A percentile compares a stretch with the other conserved stretches of the same genome.
phyloP scores from a whole-genome alignment of 2,888 invertebrate species.

The Drymonia ruficornis region DNA sequence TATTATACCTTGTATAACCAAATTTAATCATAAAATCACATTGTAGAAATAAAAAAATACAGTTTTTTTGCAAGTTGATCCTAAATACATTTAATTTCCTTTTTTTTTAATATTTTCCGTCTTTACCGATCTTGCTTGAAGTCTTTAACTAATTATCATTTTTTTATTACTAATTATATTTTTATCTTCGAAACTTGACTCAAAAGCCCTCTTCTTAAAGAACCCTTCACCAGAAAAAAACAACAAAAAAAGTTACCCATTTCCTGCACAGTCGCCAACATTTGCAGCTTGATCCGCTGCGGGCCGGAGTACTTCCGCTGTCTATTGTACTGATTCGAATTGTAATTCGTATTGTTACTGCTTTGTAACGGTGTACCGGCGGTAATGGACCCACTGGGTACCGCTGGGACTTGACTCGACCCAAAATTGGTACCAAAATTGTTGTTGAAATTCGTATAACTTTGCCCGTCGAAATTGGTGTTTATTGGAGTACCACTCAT shows the following conservation, averaged over 20 bases:
- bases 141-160: no score
- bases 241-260: slow-evolving; percentile 85
- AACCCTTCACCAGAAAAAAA: slow-evolving; percentile 41
- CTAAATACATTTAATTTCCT: neutral
- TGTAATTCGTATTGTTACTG: slow-evolving; percentile 28
- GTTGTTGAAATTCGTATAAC: neutral
- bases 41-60: neutral
- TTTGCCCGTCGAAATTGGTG: neutral
- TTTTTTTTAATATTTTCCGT: slow-evolving; percentile 2
- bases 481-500: slow-evolving; percentile 19
- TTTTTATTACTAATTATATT: no score
- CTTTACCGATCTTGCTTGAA: no score
- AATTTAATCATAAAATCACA: no score
- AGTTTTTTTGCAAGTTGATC: neutral
- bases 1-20: no score
- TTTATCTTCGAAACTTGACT: no score
- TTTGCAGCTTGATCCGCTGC: slow-evolving; percentile 75
- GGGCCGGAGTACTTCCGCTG: slow-evolving; percentile 86
- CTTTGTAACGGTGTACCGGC: slow-evolving; percentile 54
- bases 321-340: slow-evolving; percentile 50
- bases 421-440: slow-evolving; percentile 5
- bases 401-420: slow-evolving; percentile 9
- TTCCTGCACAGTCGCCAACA: slow-evolving; percentile 90
- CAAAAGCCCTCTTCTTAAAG: neutral
- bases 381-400: slow-evolving; percentile 49